Evolutionary conservation across 2,113 vertebrate species (phyloP).

Genomic region (Ascaphus truei): DNA sequence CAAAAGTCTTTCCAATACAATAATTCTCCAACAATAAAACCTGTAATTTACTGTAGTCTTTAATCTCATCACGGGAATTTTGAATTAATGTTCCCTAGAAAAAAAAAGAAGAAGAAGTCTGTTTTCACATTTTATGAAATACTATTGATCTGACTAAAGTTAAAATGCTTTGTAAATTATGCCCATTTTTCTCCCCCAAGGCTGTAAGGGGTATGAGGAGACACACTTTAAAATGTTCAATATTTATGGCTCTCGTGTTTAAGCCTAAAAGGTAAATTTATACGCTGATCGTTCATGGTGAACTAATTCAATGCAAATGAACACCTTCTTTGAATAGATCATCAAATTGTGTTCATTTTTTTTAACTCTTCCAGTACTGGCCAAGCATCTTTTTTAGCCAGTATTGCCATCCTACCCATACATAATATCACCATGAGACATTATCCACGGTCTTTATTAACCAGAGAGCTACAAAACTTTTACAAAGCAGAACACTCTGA

Average conservation of each 20-base stretch:
- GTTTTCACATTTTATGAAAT: conserved; percentile 44
- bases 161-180: conserved; percentile 48
- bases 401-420: too few species aligned
- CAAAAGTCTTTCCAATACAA: background rate
- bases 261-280: conserved; percentile 46
- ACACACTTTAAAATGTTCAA: conserved; percentile 59
- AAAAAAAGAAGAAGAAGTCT: conserved; percentile 17
- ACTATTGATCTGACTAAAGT: conserved; percentile 45
- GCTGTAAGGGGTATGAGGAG: conserved; percentile 40
- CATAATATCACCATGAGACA: too few species aligned
- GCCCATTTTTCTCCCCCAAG: conserved; percentile 38
- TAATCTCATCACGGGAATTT: background rate
- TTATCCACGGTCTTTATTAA: too few species aligned
- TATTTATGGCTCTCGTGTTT: conserved; percentile 53
- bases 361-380: background rate
- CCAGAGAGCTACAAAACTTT: too few species aligned
- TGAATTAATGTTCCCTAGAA: background rate
- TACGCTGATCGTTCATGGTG: conserved; percentile 27
- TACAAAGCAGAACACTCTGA: too few species aligned
- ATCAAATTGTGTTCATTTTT: background rate
- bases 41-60: background rate
- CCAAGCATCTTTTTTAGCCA: too few species aligned
- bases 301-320: conserved; percentile 30
- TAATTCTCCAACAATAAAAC: background rate
- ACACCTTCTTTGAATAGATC: background rate